Evolutionary conservation across 2,797 vertebrate species (phyloP).

Genomic region (Triplophysa yarkandensis): DNA sequence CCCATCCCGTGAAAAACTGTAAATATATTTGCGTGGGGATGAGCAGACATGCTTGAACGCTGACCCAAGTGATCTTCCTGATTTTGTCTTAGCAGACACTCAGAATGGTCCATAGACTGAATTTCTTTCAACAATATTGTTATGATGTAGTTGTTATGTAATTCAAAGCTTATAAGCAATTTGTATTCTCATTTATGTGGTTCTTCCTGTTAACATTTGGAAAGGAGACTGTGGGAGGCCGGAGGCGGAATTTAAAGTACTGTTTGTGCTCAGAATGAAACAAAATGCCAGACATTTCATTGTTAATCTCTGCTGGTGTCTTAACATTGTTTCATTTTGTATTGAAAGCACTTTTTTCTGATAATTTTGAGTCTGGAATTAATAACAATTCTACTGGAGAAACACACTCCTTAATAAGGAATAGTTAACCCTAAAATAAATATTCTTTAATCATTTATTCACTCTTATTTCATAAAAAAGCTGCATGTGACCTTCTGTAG

Average conservation of each 20-base stretch:
- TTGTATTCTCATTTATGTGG: not conserved
- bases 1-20: slow-evolving; percentile 30
- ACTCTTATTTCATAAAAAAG: too few relatives aligned
- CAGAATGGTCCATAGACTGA: not conserved
- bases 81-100: not conserved
- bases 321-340: not conserved
- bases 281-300: not conserved
- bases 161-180: not conserved
- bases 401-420: too few relatives aligned
- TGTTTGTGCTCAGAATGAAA: not conserved
- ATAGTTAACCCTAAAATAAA: too few relatives aligned
- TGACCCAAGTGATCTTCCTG: not conserved
- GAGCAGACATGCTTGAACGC: not conserved
- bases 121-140: not conserved
- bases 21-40: slow-evolving; percentile 22
- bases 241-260: not conserved
- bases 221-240: not conserved
- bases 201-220: not conserved
- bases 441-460: too few relatives aligned
- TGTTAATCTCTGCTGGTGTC: not conserved
- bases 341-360: not conserved
- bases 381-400: not conserved
- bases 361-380: not conserved
- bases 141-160: not conserved
- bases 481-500: too few relatives aligned